These are phyloP conservation scores for Epizoanthus stellaris DNA, from an alignment of 92 coral and sea anemone genomes.

Conservation along the genomic window DNA sequence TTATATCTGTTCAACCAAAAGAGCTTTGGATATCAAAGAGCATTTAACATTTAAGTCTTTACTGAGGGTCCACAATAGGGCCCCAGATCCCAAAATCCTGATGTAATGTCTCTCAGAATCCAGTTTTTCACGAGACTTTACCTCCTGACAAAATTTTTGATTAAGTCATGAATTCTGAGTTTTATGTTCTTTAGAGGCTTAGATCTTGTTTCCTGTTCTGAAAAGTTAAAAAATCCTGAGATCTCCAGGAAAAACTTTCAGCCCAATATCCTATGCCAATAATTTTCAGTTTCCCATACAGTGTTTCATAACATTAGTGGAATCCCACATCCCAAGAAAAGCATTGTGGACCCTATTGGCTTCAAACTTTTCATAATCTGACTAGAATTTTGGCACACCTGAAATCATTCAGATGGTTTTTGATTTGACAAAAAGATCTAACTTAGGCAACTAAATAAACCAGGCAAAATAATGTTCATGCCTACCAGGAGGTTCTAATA, in stretches of 20 bases:
- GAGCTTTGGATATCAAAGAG: conserved; percentile 18
- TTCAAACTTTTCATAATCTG: background rate
- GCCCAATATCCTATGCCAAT: background rate
- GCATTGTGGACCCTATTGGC: conserved; percentile 12
- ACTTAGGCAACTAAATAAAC: background rate
- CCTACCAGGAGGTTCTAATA: too few species aligned
- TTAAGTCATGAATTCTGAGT: conserved; percentile 18
- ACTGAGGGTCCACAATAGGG: conserved; percentile 23
- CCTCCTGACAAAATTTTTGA: conserved; percentile 10
- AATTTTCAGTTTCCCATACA: conserved; percentile 14
- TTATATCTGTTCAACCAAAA: conserved; percentile 12
- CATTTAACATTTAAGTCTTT: conserved; percentile 15
- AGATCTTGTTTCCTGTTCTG: conserved; percentile 4
- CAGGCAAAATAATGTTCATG: too few species aligned
- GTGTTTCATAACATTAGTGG: background rate
- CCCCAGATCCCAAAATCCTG: conserved; percentile 16
- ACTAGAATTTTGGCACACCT: conserved; percentile 19
- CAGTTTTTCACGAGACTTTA: conserved; percentile 9
- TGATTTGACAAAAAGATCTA: conserved; percentile 1
- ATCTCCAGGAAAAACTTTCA: background rate
- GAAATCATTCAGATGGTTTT: conserved; percentile 19
- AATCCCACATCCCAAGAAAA: conserved; percentile 19
- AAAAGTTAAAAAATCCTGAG: conserved; percentile 10
- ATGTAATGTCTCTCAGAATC: conserved; percentile 13
- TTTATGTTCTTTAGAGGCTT: conserved; percentile 8